These are phyloP conservation scores for Syrphus vitripennis DNA, from an alignment of 2,888 invertebrate species.

Conservation along the genomic window DNA sequence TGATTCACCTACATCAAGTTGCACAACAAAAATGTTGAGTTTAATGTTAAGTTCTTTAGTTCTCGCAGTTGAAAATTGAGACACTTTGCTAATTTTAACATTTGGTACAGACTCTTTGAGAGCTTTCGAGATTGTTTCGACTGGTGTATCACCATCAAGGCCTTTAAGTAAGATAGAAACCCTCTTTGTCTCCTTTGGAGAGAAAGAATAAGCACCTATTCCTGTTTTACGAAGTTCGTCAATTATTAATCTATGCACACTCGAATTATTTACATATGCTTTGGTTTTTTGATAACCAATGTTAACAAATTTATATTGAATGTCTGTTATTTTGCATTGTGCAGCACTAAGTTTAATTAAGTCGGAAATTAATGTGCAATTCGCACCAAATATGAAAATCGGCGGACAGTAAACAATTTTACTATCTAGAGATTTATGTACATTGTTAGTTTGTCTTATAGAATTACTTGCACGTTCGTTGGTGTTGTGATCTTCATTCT, in stretches of 20 bases:
- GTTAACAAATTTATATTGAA: neutral
- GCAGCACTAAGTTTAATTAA: neutral
- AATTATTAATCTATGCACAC: neutral
- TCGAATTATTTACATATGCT: neutral
- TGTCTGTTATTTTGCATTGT: neutral
- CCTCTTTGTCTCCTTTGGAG: neutral
- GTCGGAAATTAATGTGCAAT: neutral
- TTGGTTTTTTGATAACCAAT: neutral
- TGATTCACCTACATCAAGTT: neutral
- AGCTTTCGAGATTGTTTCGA: neutral
- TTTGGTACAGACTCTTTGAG: conserved; percentile 1
- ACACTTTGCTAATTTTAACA: neutral
- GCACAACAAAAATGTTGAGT: conserved; percentile 17
- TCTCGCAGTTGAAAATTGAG: neutral
- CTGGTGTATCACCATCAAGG: conserved; percentile 21
- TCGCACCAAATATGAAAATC: neutral
- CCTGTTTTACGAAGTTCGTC: neutral
- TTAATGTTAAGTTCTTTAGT: conserved; percentile 2
- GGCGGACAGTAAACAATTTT: neutral
- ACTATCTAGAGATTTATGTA: neutral
- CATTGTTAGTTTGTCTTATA: neutral
- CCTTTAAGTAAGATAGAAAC: neutral
- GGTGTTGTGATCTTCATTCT: neutral
- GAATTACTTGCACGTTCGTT: neutral
- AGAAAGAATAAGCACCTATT: conserved; percentile 7